These are phyloP conservation scores for Vollenhovia emeryi DNA, from an alignment of 1,140 invertebrate species.

Conservation along the genomic window DNA sequence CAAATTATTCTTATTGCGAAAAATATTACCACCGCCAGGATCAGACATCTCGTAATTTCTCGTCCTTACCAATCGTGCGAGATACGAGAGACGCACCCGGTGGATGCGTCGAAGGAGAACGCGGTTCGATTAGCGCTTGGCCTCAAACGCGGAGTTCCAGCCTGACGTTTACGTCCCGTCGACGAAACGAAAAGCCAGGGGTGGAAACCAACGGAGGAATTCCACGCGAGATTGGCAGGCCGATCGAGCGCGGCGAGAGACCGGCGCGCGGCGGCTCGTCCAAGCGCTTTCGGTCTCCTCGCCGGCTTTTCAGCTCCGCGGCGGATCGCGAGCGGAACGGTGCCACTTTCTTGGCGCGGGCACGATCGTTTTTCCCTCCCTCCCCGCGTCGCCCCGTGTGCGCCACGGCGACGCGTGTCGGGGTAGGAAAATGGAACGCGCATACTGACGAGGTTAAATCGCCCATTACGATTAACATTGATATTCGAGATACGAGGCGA, in stretches of 20 bases:
- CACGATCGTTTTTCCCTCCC: constrained; percentile 27
- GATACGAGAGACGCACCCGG: not conserved
- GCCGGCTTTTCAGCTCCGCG: not conserved
- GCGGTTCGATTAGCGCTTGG: not conserved
- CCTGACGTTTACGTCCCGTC: too few relatives aligned
- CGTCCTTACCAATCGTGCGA: not conserved
- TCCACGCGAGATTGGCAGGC: not conserved
- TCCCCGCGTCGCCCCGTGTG: constrained; percentile 27
- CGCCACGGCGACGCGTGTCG: constrained; percentile 38
- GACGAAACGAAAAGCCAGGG: not conserved
- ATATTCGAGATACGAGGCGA: constrained; percentile 52
- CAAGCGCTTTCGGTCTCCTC: constrained; percentile 31
- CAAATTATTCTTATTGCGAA: too few relatives aligned
- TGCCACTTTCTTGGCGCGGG: constrained; percentile 49
- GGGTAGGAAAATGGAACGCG: constrained; percentile 48
- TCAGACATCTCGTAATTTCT: not conserved
- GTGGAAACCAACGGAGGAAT: too few relatives aligned
- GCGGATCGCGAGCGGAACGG: constrained; percentile 43
- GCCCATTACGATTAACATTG: constrained; percentile 57
- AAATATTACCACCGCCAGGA: too few relatives aligned
- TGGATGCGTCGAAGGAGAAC: not conserved
- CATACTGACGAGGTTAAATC: constrained; percentile 58
- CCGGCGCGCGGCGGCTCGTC: too few relatives aligned
- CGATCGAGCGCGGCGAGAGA: not conserved
- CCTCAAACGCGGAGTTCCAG: not conserved